Evolutionary conservation across 2,113 vertebrate species (phyloP).

Genomic region (Motacilla tschutschensis): DNA sequence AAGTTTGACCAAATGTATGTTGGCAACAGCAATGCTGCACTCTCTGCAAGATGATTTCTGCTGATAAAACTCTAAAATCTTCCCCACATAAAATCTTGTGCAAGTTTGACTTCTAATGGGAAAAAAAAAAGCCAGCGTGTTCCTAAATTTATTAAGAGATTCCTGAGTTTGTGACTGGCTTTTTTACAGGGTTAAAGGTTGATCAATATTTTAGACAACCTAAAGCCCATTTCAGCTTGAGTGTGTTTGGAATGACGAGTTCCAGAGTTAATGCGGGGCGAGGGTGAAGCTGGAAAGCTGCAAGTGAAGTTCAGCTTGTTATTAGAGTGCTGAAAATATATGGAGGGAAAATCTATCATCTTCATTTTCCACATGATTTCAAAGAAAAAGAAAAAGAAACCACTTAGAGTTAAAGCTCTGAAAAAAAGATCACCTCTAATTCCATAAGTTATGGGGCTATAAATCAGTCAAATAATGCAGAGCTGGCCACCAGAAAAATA

Average conservation of each 20-base stretch:
- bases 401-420: conserved; percentile 34
- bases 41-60: not conserved
- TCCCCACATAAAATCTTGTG: not conserved
- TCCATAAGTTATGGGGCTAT: conserved; percentile 44
- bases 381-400: conserved; percentile 14
- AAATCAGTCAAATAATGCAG: conserved; percentile 41
- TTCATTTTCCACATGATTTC: conserved; percentile 47
- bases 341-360: conserved; percentile 29
- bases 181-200: not conserved
- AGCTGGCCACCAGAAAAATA: conserved; percentile 40
- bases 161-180: not conserved
- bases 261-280: not conserved
- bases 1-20: not conserved
- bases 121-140: not conserved
- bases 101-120: not conserved
- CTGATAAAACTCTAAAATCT: not conserved
- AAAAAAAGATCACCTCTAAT: conserved; percentile 46
- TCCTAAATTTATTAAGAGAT: not conserved
- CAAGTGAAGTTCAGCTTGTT: not conserved
- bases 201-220: not conserved
- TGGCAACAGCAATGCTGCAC: not conserved
- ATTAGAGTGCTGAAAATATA: conserved; percentile 44
- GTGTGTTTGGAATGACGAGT: not conserved
- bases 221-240: not conserved
- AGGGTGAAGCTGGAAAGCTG: conserved; percentile 11